Percentiles rank a stretch among this genome's conserved stretches.
phyloP scores from a whole-genome alignment of 2,888 invertebrate species.

The Sminthurides aquaticus region DNA sequence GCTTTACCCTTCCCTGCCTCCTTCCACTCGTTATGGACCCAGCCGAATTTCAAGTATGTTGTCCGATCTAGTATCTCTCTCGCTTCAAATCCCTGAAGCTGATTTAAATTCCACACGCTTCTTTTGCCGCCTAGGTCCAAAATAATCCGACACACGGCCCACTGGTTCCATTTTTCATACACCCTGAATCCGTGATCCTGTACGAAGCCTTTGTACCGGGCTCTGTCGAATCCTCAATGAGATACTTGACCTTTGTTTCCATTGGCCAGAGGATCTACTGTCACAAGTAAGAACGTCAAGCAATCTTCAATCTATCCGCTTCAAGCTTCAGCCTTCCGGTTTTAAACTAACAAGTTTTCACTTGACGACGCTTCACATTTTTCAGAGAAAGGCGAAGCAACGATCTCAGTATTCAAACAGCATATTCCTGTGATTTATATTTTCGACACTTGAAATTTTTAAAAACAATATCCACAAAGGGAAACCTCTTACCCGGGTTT shows the following conservation, averaged over 20 bases:
- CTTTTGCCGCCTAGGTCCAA: slow-evolving; percentile 3
- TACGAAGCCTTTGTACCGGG: slow-evolving; percentile 30
- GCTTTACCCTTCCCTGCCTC: background rate
- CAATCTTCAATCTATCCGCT: too few relatives aligned
- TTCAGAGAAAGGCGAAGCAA: too few relatives aligned
- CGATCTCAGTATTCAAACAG: too few relatives aligned
- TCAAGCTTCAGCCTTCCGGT: too few relatives aligned
- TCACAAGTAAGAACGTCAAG: slow-evolving; percentile 6
- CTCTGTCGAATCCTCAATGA: background rate
- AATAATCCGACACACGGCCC: slow-evolving; percentile 26
- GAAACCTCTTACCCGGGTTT: slow-evolving; percentile 27
- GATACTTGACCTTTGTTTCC: slow-evolving; percentile 24
- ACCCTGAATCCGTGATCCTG: slow-evolving; percentile 21
- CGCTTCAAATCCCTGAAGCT: background rate
- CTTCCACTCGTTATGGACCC: background rate
- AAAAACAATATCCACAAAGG: too few relatives aligned
- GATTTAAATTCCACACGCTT: background rate
- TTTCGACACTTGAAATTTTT: slow-evolving; percentile 31
- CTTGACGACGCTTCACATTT: too few relatives aligned
- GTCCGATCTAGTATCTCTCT: background rate
- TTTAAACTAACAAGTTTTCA: too few relatives aligned
- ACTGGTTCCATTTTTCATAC: slow-evolving; percentile 31
- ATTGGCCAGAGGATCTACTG: slow-evolving; percentile 29
- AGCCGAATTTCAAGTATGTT: background rate
- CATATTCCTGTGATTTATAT: slow-evolving; percentile 27